Base-by-base conservation (phyloP, 1,140 invertebrate species). In the Magallana gigas region DNA sequence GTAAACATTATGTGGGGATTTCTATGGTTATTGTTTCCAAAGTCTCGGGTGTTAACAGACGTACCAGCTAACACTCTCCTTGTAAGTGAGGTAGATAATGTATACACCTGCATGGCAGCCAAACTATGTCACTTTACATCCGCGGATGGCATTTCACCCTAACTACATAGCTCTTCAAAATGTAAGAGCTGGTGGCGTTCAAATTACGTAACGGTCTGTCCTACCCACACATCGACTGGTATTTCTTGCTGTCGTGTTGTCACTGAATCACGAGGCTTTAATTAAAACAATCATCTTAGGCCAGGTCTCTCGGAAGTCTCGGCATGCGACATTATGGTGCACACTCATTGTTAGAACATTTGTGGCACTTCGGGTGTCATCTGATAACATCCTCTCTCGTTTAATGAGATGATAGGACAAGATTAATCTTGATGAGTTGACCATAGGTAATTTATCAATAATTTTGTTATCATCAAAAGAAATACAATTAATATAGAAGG, bases 121-220 rank as follows among this genome's bases (percentile, higher is more conserved):
- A 76, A 76, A 23, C 68, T 36, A 76, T 76, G 68, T 29, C 68
- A 76, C 68, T 76, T 62, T 76, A 76, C 68, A 29, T 76, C 68
- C 68, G 68, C 23, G 14, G 68, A 29, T 23, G 68, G 36, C 68
- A 76, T 76, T 76, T 76, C 68, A 76, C 68, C 68, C 29, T 36
- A 29, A 36, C 68, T 76, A 76, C 68, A 76, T 23, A 76, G 68
- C 36, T 18, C 23, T 76, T 29, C 68, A 76, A 76, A 76, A 76
- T 76, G 68, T 18, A 76, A 76, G 68, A 76, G 36, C 23, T 76
- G 36, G 68, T 29, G 23, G 68, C 23, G 68, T 76, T 29, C 68
- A 76, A 23, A 76, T 76, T 76, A 76, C 68, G 68, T 76, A 76
- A 76, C 68, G 23, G 11, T 18, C 68, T 76, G 68, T 29, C 68